Base-by-base conservation (phyloP, 2,888 invertebrate species). In the Thalpophila matura region DNA sequence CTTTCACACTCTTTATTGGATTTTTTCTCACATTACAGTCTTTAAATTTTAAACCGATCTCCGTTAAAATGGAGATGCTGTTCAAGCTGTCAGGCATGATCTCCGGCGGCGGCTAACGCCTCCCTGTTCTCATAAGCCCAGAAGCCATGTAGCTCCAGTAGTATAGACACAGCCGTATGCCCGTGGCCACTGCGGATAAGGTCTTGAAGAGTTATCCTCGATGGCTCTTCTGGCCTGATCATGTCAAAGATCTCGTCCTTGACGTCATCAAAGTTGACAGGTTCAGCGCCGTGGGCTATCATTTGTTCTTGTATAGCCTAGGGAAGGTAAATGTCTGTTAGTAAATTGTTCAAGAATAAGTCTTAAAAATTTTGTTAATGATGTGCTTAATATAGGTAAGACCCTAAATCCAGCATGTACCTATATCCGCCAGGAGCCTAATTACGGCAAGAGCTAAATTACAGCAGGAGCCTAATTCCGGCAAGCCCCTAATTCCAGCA, bases 201-300 rank as follows among this genome's bases (percentile, higher is more conserved):
- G 94, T 99, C 99, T 79, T 83, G 96, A 3, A 99, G 92, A 0
- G 98, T 99, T 74, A 99, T 99, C 87, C 96, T 96, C 9, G 96
- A 95, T 0, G 98, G 97, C 89, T 99, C 96, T 61, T 96, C 96
- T 0, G 99, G 99, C 70, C 98, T 97, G 1, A 99, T 98, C 99
- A 99, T 99, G 93, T 99, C 99, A 94, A 99, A 99, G 77, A 99
- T 98, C 94, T 99, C 99, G 95, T 99, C 99, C 89, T 99, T 99
- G 0, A 99, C 98, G 92, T 99, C 99, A 79, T 98, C 97, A 89
- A 99, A 99, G 79, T 97, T 97, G 0, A 99, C 98, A 0, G 97
- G 97, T 74, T 98, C 98, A n/a, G 98, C 98, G 26, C 97, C 98
- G 88, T 98, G 98, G 6, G 97, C 96, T 57, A 96, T 96, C 96